Base-by-base conservation (phyloP, 2,888 invertebrate species). In the Eueremaeus valkanovi region DNA sequence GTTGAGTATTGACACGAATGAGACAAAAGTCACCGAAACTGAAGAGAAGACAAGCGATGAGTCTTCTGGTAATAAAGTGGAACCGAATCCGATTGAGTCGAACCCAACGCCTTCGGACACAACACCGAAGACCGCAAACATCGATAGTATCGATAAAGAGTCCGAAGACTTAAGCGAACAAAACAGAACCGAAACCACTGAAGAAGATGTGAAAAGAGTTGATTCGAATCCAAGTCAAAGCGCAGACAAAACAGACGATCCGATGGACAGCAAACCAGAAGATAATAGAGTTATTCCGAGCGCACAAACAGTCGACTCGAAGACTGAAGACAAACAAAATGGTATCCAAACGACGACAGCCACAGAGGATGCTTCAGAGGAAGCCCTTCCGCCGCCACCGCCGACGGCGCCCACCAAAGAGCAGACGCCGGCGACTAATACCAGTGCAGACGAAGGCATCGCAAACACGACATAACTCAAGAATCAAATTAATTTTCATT, bases 381-480 rank as follows among this genome's bases (percentile, higher is more conserved):
- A n/a, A n/a, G n/a, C n/a, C n/a, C n/a, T n/a, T n/a, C n/a, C n/a
- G n/a, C n/a, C n/a, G n/a, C n/a, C n/a, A n/a, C 45, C 16, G 36
- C 36, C 6, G 11, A 45, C 45, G 45, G 45, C 45, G 45, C 45
- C 16, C 18, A 11, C n/a, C n/a, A n/a, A n/a, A n/a, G n/a, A n/a
- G n/a, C n/a, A n/a, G n/a, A n/a, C n/a, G n/a, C n/a, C 18, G 51
- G 51, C 16, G 5, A n/a, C 51, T 6, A 51, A 51, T 9, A 27
- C 13, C 9, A 55, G 8, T n/a, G 24, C 21, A n/a, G 9, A 6
- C 18, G 55, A 55, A 55, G 55, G 55, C 21, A 55, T 55, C 55
- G 29, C 21, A 55, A 55, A 24, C 29, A 13, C 55, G 55, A 55
- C 55, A 55, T 55, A 55, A 55, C n/a, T n/a, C n/a, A n/a, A n/a